A percentile compares a stretch with the other conserved stretches of the same genome.
Conservation (phyloP, 2,888 invertebrate genomes). For the Drosophila leonis region DNA sequence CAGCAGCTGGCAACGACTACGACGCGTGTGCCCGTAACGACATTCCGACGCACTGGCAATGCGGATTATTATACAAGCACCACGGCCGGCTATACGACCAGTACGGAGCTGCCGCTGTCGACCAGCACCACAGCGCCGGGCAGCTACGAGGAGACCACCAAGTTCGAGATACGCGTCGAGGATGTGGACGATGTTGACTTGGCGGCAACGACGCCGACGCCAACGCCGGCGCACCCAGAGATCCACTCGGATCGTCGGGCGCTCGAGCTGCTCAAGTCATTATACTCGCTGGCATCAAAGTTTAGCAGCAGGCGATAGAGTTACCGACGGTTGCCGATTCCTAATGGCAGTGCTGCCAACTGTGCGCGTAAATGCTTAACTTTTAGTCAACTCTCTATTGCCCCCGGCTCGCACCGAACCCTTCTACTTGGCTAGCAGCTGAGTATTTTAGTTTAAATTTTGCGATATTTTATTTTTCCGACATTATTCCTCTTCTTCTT, state of each 20-base stretch:
- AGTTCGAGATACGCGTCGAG: conserved; percentile 84
- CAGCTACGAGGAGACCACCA: conserved; percentile 83
- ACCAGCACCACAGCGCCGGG: conserved; percentile 60
- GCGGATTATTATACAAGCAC: conserved; percentile 79
- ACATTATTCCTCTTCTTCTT: conserved; percentile 34
- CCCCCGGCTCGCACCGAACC: conserved; percentile 12
- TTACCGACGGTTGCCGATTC: conserved; percentile 67
- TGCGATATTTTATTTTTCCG: conserved; percentile 7
- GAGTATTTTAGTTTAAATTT: conserved; percentile 32
- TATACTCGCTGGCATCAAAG: conserved; percentile 93
- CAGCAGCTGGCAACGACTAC: conserved; percentile 56
- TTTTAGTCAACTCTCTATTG: conserved; percentile 76
- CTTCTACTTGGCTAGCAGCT: conserved; percentile 9
- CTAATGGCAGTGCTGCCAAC: conserved; percentile 61
- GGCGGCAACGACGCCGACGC: conserved; percentile 65
- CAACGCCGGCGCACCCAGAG: conserved; percentile 35
- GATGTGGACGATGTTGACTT: conserved; percentile 76
- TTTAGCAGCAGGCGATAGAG: conserved; percentile 88
- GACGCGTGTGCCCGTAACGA: conserved; percentile 72
- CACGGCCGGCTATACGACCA: conserved; percentile 72
- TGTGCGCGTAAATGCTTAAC: conserved; percentile 69
- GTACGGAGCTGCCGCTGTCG: conserved; percentile 63
- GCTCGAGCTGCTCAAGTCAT: conserved; percentile 92
- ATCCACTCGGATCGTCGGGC: conserved; percentile 91
- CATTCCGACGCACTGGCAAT: conserved; percentile 69